phyloP scores from a whole-genome alignment of 2,113 vertebrate genomes.

The Tachuris rubrigastra region DNA sequence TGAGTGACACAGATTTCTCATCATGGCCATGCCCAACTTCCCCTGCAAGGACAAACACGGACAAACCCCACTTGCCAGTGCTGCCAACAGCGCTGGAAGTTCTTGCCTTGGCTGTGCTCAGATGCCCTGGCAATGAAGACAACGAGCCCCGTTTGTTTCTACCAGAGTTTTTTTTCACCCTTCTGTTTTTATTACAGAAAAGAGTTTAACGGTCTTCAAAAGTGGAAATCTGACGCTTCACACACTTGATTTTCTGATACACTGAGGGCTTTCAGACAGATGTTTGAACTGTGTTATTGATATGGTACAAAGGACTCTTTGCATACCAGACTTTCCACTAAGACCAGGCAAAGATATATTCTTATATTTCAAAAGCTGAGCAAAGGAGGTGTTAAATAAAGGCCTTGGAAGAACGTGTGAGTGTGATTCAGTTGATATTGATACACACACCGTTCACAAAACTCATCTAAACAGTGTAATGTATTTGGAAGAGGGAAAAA shows the following conservation, averaged over 20 bases:
- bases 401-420: not conserved
- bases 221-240: not conserved
- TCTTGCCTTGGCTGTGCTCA: not conserved
- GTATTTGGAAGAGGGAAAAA: constrained; percentile 22
- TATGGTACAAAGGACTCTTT: not conserved
- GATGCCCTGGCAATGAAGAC: not conserved
- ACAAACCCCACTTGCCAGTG: not conserved
- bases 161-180: not conserved
- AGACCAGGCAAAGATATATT: not conserved
- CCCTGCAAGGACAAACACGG: rapidly evolving
- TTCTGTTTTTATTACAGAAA: not conserved
- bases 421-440: not conserved
- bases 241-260: not conserved
- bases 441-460: constrained; percentile 3
- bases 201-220: not conserved
- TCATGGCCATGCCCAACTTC: not conserved
- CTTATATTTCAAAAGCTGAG: not conserved
- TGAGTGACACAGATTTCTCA: not conserved
- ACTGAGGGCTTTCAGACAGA: not conserved
- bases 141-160: not conserved
- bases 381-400: constrained; percentile 22
- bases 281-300: not conserved
- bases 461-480: constrained; percentile 8
- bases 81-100: not conserved
- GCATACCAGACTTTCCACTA: not conserved